Conservation (phyloP, 2,113 vertebrate species). For the Callionymus lyra region DNA sequence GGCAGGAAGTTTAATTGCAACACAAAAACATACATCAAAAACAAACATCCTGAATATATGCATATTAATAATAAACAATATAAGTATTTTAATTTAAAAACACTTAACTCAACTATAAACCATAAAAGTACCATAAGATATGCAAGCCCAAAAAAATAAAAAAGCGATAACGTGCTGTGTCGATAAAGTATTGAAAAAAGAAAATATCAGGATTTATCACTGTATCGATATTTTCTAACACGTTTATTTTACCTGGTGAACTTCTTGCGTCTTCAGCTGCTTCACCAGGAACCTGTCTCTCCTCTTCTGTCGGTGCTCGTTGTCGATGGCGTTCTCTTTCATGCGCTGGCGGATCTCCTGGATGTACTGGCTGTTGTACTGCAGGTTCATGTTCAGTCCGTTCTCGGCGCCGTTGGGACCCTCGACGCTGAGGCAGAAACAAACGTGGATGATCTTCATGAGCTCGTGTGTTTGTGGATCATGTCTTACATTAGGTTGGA, state of each 20-base stretch:
- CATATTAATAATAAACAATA: no score
- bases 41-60: no score
- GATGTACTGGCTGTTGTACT: slow-evolving; percentile 76
- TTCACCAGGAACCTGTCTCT: slow-evolving; percentile 70
- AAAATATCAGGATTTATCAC: no score
- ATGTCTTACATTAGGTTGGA: slow-evolving; percentile 41
- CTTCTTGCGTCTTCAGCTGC: slow-evolving; percentile 72
- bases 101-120: no score
- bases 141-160: background rate
- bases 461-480: background rate
- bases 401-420: slow-evolving; percentile 7
- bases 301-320: slow-evolving; percentile 78
- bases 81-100: no score
- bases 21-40: no score
- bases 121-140: no score
- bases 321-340: slow-evolving; percentile 67
- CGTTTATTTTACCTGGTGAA: slow-evolving; percentile 64
- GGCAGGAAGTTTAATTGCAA: no score
- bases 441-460: slow-evolving; percentile 5
- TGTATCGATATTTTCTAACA: no score
- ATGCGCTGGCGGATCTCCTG: slow-evolving; percentile 76
- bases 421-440: slow-evolving; percentile 14
- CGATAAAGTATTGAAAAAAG: no score
- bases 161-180: background rate
- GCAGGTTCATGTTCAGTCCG: slow-evolving; percentile 53